Evolutionary conservation across 2,888 invertebrate species (phyloP).

Genomic region (Zygaena filipendulae): DNA sequence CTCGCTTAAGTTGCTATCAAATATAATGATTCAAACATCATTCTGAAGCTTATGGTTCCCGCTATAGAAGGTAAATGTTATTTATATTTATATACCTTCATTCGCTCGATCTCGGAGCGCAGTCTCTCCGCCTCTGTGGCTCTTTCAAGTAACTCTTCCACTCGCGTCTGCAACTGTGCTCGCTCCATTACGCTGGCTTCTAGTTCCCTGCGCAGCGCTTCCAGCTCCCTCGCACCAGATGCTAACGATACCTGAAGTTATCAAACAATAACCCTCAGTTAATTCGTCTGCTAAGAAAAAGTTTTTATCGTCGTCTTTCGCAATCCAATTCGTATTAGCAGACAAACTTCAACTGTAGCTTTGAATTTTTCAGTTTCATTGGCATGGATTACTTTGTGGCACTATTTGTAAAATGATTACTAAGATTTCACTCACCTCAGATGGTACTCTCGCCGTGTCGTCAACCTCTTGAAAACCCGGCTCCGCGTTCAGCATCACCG

Average conservation of each 20-base stretch:
- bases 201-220: constrained; percentile 71
- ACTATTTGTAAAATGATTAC: no score
- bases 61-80: no score
- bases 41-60: no score
- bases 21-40: no score
- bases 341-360: no score
- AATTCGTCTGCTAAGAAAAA: neutral
- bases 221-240: constrained; percentile 71
- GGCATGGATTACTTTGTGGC: no score
- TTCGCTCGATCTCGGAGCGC: constrained; percentile 73
- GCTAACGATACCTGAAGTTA: constrained; percentile 40
- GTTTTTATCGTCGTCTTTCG: neutral
- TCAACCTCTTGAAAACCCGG: constrained; percentile 60
- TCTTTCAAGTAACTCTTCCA: constrained; percentile 72
- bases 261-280: neutral
- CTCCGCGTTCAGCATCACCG: constrained; percentile 54
- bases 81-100: constrained; percentile 75
- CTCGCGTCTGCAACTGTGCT: constrained; percentile 69
- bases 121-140: constrained; percentile 75
- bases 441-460: constrained; percentile 50
- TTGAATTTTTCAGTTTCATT: no score
- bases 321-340: neutral
- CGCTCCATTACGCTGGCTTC: constrained; percentile 74
- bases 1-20: no score
- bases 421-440: constrained; percentile 51